Base-by-base conservation (phyloP, 2,888 invertebrate species). In the Labia minor region DNA sequence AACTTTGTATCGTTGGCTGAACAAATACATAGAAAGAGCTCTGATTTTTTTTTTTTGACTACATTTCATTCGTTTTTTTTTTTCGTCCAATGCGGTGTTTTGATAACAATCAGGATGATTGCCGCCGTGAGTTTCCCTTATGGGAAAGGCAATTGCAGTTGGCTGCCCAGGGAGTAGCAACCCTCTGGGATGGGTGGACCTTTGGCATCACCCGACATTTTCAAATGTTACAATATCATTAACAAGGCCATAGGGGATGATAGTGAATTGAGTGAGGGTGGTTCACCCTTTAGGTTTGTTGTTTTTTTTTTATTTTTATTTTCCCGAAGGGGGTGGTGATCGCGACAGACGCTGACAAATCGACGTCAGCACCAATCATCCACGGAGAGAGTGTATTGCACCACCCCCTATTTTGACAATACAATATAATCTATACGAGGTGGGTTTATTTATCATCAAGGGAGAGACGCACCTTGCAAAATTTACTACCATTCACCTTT, bases 141-240 rank as follows among this genome's bases (percentile, higher is more conserved):
- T 4, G n/a, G 49, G 49, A 49, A 49, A 49, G 49, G 49, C 49
- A 49, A 49, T 49, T 49, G 49, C 49, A 49, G 49, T 49, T 49
- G 14, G 49, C 49, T 49, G 49, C 49, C 49, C 49, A 49, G 49
- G 49, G 49, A 33, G 49, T 49, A 14, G 49, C 26, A 3, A 26
- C 26, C 26, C 26, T 26, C 26, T 4, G 49, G 49, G 49, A 14
- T 49, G 49, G 49, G 49, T 49, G 49, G 49, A 49, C 49, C 49
- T 49, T 49, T 49, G 49, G 49, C 49, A n/a, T 49, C 16, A 16
- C 49, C 6, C 49, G 49, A 49, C 49, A 49, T 49, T 49, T 49
- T 49, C 49, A 49, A 49, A 49, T 49, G 49, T 49, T 49, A 49
- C 49, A 49, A 49, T 49, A 49, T 49, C 49, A 49, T 49, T 49